These are phyloP conservation scores for Zophobas morio DNA, from an alignment of 1,140 invertebrate species.

Conservation along the genomic window DNA sequence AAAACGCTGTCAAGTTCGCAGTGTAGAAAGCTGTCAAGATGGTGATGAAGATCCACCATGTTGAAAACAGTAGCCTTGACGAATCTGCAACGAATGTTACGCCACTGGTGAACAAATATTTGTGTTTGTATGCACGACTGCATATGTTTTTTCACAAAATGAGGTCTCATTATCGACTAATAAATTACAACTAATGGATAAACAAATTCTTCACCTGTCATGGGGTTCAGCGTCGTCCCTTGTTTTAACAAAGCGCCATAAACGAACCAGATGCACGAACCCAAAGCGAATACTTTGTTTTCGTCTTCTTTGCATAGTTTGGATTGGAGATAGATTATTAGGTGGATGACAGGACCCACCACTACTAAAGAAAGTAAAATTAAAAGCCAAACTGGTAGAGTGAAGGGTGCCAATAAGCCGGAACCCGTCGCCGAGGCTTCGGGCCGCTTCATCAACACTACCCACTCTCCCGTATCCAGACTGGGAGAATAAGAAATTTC, in stretches of 20 bases:
- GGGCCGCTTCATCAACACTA: slow-evolving; percentile 84
- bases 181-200: too few relatives aligned
- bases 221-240: slow-evolving; percentile 83
- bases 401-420: slow-evolving; percentile 86
- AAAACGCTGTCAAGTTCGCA: slow-evolving; percentile 90
- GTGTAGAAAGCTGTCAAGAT: slow-evolving; percentile 93
- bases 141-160: too few relatives aligned
- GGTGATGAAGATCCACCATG: slow-evolving; percentile 93
- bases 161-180: too few relatives aligned
- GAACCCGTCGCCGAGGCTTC: slow-evolving; percentile 85
- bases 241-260: slow-evolving; percentile 92
- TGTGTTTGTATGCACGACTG: too few relatives aligned
- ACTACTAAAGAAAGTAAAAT: slow-evolving; percentile 80
- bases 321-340: slow-evolving; percentile 76
- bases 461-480: slow-evolving; percentile 82
- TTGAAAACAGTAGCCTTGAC: slow-evolving; percentile 85
- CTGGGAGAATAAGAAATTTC: slow-evolving; percentile 76
- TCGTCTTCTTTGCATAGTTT: slow-evolving; percentile 68
- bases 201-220: slow-evolving; percentile 74
- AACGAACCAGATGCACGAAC: slow-evolving; percentile 87
- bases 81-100: slow-evolving; percentile 76
- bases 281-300: slow-evolving; percentile 67
- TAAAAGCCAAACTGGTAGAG: slow-evolving; percentile 82
- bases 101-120: background rate
- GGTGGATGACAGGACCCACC: slow-evolving; percentile 85